Base-by-base conservation (phyloP, 2,888 invertebrate genomes). In the Mayetiola destructor region DNA sequence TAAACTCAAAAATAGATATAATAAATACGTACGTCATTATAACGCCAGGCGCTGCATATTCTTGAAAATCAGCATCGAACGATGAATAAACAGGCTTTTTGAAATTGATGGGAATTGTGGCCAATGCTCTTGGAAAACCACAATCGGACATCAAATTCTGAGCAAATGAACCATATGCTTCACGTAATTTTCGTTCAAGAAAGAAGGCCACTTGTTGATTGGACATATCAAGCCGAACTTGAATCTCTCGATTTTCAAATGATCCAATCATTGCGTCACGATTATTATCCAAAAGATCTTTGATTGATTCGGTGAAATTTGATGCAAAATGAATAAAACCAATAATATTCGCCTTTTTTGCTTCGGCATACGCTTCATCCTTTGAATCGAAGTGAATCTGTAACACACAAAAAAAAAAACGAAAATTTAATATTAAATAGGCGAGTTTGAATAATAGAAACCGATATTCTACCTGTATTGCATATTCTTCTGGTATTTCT, bases 11-110 rank as follows among this genome's bases (percentile, higher is more conserved):
- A 35, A 21, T 36, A 56, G n/a, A 56, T 3, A 1, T 9, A 12
- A 5, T 52, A 30, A 37, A 23, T 56, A 74, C 80, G 81, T 71
- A 88, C 88, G 86, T 83, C 62, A 91, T 76, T 62, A 93, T 79
- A 55, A 89, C 81, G 5, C 88, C 87, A 0, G 92, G 92, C 0
- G 87, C 85, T 78, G 91, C 85, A 68, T 87, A 93, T 59, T 81
- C 80, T 6, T 83, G 80, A 67, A 85, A 87, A 60, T 81, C 82
- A 3, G 84, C 80, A 58, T 85, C 77, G 57, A 73, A 72, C 12
- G 71, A 71, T 1, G 89, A 89, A 66, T 79, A 87, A 42, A 89
- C 72, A 0, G 87, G 86, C 10, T 80, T 75, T 59, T 80, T 74
- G 65, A 87, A 82, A 71, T 80, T 68, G 2, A 88, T 74, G 1